Conservation (phyloP, 2,888 invertebrate species). For the Hetaerina titia region DNA sequence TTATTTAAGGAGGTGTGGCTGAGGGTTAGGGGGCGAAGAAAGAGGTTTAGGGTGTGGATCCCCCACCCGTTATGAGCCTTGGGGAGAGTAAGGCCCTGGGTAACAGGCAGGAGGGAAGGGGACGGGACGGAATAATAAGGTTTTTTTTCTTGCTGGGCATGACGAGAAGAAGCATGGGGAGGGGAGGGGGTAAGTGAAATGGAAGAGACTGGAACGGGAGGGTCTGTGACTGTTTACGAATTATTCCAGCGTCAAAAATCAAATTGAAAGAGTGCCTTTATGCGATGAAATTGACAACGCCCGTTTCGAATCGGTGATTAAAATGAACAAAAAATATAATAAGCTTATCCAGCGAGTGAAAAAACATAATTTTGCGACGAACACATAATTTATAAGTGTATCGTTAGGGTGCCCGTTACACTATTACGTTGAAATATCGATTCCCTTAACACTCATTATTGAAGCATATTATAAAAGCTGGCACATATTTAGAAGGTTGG, state of each 20-base stretch:
- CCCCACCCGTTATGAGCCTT: not conserved
- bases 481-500: no score
- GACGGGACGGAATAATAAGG: not conserved
- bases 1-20: conserved; percentile 19
- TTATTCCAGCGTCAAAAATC: not conserved
- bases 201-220: not conserved
- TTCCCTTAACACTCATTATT: no score
- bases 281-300: not conserved
- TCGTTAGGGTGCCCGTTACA: no score
- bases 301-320: not conserved
- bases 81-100: not conserved
- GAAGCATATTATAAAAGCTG: no score
- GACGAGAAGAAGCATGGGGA: not conserved
- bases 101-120: not conserved
- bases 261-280: not conserved
- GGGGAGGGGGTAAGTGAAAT: not conserved
- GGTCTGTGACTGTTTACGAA: not conserved
- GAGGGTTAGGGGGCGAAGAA: conserved; percentile 2
- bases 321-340: not conserved
- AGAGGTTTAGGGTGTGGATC: not conserved
- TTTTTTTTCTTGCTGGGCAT: not conserved
- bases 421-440: no score
- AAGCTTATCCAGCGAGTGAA: not conserved
- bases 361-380: no score
- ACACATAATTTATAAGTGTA: no score